Percentiles rank a stretch among this genome's conserved stretches.
Evolutionary conservation across 2,113 vertebrate species (phyloP).

Genomic region (Glaucomys volans): DNA sequence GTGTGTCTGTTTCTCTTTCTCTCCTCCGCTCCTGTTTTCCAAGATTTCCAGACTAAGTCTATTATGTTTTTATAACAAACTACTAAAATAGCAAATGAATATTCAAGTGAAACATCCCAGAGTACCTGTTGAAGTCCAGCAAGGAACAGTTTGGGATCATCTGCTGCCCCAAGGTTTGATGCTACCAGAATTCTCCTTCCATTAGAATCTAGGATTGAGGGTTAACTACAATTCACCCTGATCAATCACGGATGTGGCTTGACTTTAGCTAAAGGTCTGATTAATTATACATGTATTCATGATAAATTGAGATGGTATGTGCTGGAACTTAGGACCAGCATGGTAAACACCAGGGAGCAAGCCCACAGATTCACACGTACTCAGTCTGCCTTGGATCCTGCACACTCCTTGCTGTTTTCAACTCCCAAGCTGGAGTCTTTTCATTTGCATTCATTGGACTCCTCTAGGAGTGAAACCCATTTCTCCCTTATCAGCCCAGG

Average conservation of each 20-base stretch:
- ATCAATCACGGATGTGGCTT: slow-evolving; percentile 55
- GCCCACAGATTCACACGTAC: background rate
- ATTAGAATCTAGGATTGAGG: background rate
- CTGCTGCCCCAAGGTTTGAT: background rate
- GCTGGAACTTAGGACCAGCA: background rate
- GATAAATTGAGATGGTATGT: slow-evolving; percentile 16
- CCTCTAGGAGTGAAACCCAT: background rate
- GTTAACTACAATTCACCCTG: slow-evolving; percentile 4
- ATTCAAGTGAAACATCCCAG: background rate
- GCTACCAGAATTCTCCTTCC: slow-evolving; percentile 27
- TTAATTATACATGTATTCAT: slow-evolving; percentile 64
- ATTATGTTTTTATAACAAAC: slow-evolving; percentile 13
- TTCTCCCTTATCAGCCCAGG: background rate
- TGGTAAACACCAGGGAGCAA: background rate
- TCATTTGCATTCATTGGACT: background rate
- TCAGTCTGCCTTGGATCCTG: background rate
- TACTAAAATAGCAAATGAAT: background rate
- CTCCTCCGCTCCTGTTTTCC: background rate
- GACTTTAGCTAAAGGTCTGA: slow-evolving; percentile 63
- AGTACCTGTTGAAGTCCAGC: background rate
- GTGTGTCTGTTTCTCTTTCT: background rate
- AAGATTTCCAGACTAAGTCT: background rate
- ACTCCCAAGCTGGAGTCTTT: background rate
- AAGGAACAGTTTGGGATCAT: background rate
- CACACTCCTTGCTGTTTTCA: background rate